Percentiles rank a stretch among this genome's conserved stretches.
phyloP scores from a whole-genome alignment of 2,797 vertebrate species.

The Clamator glandarius region DNA sequence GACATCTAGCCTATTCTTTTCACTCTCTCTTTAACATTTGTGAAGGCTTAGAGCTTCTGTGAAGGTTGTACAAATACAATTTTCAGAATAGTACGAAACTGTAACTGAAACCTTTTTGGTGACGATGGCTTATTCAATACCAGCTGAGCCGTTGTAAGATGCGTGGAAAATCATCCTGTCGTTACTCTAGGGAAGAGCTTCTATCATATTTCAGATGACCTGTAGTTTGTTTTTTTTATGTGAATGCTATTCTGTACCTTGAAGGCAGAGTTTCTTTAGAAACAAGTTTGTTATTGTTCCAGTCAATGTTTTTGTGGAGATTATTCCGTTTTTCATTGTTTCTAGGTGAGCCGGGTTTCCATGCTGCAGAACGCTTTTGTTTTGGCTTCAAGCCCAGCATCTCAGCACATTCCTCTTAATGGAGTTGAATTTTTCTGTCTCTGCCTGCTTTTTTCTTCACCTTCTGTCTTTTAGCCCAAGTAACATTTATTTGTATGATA shows the following conservation, averaged over 20 bases:
- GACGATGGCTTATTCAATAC: neutral
- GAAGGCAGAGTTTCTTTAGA: neutral
- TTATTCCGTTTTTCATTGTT: neutral
- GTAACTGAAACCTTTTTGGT: neutral
- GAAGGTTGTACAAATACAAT: neutral
- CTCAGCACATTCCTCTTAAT: neutral
- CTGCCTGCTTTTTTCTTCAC: neutral
- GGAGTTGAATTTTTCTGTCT: neutral
- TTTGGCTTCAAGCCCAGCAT: constrained; percentile 29
- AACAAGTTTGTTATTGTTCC: neutral
- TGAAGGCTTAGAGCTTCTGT: neutral
- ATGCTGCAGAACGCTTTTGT: neutral
- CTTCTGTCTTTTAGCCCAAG: neutral
- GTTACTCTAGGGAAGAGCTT: neutral
- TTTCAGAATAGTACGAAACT: neutral
- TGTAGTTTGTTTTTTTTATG: neutral
- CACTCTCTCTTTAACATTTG: neutral
- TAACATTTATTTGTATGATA: neutral
- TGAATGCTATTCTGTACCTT: neutral
- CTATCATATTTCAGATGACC: neutral
- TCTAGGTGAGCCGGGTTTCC: neutral
- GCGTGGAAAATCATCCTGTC: neutral
- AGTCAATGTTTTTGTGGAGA: neutral
- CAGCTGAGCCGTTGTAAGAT: neutral
- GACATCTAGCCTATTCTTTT: neutral